These are phyloP conservation scores for Hycleus phaleratus DNA, from an alignment of 1,140 invertebrate species.

Conservation along the genomic window DNA sequence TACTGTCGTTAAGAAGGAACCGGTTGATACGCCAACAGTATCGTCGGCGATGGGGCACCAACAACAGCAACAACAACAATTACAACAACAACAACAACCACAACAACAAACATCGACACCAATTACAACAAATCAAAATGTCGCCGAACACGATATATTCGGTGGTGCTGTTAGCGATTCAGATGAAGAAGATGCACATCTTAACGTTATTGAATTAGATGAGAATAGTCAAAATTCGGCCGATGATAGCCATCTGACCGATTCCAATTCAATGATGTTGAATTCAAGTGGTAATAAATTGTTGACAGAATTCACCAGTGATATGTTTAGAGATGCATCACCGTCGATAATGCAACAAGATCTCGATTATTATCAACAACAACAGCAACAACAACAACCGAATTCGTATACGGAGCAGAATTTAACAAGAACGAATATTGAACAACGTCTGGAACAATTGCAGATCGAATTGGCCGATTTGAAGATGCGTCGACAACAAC, in stretches of 20 bases:
- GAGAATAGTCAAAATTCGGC: constrained; percentile 68
- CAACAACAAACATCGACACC: constrained; percentile 14
- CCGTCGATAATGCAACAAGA: constrained; percentile 29
- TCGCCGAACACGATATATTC: constrained; percentile 77
- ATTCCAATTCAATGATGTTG: constrained; percentile 62
- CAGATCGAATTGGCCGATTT: constrained; percentile 64
- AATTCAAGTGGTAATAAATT: constrained; percentile 31
- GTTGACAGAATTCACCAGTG: constrained; percentile 39
- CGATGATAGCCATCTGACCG: constrained; percentile 67
- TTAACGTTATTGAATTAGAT: constrained; percentile 68
- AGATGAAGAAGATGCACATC: constrained; percentile 62
- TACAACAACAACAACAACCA: too few species aligned
- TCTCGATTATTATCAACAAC: constrained; percentile 36
- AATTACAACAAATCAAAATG: constrained; percentile 31
- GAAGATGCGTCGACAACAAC: constrained; percentile 60
- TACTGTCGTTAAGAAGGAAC: constrained; percentile 48
- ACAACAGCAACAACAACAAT: too few species aligned
- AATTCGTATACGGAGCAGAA: constrained; percentile 28
- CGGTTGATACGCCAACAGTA: constrained; percentile 40
- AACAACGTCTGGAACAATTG: constrained; percentile 49
- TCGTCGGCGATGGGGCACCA: too few species aligned
- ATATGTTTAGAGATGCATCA: constrained; percentile 37
- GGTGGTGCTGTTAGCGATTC: constrained; percentile 81
- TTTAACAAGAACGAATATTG: constrained; percentile 43
- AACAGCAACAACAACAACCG: constrained; percentile 21